These are phyloP conservation scores for Scomber colias DNA, from an alignment of 2,113 vertebrate genomes.

Conservation along the genomic window DNA sequence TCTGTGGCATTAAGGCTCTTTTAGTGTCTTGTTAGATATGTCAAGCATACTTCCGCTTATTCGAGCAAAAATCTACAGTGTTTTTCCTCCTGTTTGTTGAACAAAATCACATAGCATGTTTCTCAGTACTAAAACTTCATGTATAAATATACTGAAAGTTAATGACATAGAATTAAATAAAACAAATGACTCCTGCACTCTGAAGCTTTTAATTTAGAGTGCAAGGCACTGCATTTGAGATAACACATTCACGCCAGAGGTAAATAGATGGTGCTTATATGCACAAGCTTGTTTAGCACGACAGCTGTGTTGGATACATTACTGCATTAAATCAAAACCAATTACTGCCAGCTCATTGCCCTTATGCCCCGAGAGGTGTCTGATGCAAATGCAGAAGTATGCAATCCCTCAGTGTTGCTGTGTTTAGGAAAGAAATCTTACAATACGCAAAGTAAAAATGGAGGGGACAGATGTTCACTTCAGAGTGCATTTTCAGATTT, in stretches of 20 bases:
- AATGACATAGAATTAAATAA: constrained; percentile 53
- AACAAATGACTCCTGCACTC: constrained; percentile 38
- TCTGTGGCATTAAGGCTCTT: constrained; percentile 37
- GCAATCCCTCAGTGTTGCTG: constrained; percentile 17
- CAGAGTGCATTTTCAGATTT: no score
- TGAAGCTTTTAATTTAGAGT: constrained; percentile 49
- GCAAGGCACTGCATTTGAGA: constrained; percentile 30
- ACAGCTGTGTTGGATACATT: constrained; percentile 74
- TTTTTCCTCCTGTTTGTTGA: not conserved
- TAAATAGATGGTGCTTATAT: constrained; percentile 56
- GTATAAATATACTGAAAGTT: constrained; percentile 14
- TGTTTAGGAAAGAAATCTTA: constrained; percentile 9
- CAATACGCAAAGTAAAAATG: constrained; percentile 21
- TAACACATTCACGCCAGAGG: constrained; percentile 67
- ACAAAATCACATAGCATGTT: not conserved
- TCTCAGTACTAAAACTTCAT: not conserved
- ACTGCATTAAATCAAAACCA: constrained; percentile 77
- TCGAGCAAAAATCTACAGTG: not conserved
- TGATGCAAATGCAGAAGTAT: constrained; percentile 21
- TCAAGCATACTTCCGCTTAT: constrained; percentile 22
- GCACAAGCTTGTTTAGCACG: constrained; percentile 63
- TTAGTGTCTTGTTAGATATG: constrained; percentile 49
- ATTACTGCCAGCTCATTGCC: constrained; percentile 73
- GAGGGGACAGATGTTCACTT: constrained; percentile 33
- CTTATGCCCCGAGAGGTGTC: constrained; percentile 57